These are phyloP conservation scores for Centruroides sculpturatus DNA, from an alignment of 1,140 invertebrate genomes.

Conservation along the genomic window DNA sequence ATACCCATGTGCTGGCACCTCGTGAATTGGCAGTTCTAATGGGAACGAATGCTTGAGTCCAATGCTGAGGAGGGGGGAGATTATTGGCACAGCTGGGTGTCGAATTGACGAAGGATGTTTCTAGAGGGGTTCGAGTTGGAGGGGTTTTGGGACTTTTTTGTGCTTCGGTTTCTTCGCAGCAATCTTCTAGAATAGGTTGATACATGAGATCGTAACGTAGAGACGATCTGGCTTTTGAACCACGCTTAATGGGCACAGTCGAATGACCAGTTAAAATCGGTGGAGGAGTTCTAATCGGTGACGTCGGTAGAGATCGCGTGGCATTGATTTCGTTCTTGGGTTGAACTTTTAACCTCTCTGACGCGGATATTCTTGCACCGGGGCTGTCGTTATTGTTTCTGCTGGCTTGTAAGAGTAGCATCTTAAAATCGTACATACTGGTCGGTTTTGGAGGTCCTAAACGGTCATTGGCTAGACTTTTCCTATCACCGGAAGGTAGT, in stretches of 20 bases:
- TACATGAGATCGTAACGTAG: constrained; percentile 12
- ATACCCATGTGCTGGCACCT: too few species aligned
- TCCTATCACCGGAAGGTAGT: constrained; percentile 1
- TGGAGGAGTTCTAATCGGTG: not conserved
- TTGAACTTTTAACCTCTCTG: constrained; percentile 61
- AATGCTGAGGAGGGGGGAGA: too few species aligned
- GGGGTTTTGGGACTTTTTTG: too few species aligned
- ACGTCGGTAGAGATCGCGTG: not conserved
- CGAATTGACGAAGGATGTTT: too few species aligned
- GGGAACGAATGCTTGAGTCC: too few species aligned
- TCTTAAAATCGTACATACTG: constrained; percentile 53
- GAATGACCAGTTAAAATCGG: constrained; percentile 1
- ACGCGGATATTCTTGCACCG: constrained; percentile 51
- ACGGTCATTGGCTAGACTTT: constrained; percentile 31
- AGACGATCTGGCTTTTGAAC: constrained; percentile 5
- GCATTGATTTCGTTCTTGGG: not conserved
- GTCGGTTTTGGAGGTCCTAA: constrained; percentile 30
- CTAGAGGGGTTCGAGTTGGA: too few species aligned
- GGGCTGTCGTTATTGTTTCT: constrained; percentile 37
- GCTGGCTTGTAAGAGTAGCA: constrained; percentile 49
- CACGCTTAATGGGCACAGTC: constrained; percentile 6
- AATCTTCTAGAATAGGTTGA: constrained; percentile 14
- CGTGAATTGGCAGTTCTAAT: too few species aligned
- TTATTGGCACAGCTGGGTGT: too few species aligned
- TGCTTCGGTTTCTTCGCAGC: too few species aligned